Conservation (phyloP, 2,113 vertebrate species). For the Drymodes brunneopygia region DNA sequence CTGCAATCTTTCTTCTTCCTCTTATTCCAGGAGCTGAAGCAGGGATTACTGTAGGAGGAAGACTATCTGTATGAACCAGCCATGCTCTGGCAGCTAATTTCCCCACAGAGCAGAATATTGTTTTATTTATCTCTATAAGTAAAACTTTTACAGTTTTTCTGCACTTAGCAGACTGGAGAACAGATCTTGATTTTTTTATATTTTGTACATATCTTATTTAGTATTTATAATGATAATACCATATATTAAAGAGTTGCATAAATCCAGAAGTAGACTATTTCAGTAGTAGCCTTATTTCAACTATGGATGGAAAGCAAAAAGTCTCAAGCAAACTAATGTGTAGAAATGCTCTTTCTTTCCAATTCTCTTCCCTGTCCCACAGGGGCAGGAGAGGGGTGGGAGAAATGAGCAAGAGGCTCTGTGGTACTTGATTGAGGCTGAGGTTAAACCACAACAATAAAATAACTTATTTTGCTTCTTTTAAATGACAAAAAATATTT, state of each 20-base stretch:
- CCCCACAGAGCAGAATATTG: neutral
- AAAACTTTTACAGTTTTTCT: neutral
- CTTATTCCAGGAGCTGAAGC: neutral
- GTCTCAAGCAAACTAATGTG: neutral
- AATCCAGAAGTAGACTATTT: neutral
- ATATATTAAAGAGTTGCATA: neutral
- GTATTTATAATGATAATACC: neutral
- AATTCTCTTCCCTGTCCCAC: neutral
- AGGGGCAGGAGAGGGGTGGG: rapidly evolving
- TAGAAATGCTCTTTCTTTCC: neutral
- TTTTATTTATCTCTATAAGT: neutral
- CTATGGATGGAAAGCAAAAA: neutral
- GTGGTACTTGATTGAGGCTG: neutral
- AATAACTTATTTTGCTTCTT: neutral
- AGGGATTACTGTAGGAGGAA: neutral
- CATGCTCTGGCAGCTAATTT: neutral
- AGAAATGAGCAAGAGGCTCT: neutral
- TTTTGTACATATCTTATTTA: neutral
- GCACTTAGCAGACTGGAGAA: neutral
- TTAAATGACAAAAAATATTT: neutral
- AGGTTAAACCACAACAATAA: neutral
- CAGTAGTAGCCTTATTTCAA: neutral
- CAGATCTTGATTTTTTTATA: neutral
- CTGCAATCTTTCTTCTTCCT: neutral
- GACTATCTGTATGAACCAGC: neutral